Percentiles rank a stretch among this genome's conserved stretches.
Conservation (phyloP, 1,140 invertebrate genomes). For the Ceratitis capitata region DNA sequence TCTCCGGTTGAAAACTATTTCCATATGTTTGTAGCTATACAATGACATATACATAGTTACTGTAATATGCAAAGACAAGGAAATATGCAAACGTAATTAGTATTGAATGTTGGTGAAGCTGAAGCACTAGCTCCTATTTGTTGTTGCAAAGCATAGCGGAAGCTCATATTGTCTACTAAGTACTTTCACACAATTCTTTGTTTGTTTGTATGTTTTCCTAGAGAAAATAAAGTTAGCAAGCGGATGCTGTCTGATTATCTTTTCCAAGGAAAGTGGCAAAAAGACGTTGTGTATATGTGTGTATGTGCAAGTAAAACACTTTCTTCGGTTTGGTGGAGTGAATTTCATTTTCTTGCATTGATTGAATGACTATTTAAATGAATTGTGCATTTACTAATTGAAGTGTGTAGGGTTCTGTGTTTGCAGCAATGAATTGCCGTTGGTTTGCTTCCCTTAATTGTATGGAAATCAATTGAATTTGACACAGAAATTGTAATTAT, state of each 20-base stretch:
- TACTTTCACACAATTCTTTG: too few species aligned
- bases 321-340: not conserved
- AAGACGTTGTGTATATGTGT: not conserved
- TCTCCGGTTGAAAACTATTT: not conserved
- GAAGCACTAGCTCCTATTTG: not conserved
- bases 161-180: not conserved
- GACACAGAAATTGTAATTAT: not conserved
- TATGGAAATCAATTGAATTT: not conserved
- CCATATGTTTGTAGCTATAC: not conserved
- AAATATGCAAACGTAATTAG: not conserved
- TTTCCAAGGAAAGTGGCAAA: not conserved
- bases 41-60: not conserved
- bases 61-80: not conserved
- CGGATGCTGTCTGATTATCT: constrained; percentile 23
- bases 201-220: not conserved
- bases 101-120: not conserved
- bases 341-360: constrained; percentile 5
- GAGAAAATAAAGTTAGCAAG: not conserved
- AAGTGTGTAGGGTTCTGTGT: not conserved
- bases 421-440: not conserved
- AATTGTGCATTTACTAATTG: constrained; percentile 21
- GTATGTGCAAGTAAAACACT: not conserved
- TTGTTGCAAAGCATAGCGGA: not conserved
- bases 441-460: not conserved
- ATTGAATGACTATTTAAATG: constrained; percentile 24